Conservation (phyloP, 1,140 invertebrate species). For the Cydia fagiglandana region DNA sequence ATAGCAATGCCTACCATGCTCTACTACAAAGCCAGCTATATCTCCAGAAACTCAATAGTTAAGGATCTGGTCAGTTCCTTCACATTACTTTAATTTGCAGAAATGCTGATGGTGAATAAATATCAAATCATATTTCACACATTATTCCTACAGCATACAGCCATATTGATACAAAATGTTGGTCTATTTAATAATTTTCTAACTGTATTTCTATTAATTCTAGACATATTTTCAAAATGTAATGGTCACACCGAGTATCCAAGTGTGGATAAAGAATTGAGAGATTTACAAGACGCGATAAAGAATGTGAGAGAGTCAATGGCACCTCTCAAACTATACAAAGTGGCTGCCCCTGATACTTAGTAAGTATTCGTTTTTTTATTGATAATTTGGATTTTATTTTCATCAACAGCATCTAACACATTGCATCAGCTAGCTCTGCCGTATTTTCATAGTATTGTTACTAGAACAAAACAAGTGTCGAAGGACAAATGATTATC, state of each 20-base stretch:
- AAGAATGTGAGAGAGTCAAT: conserved; percentile 79
- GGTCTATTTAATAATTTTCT: not conserved
- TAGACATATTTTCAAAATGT: conserved; percentile 71
- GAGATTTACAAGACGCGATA: conserved; percentile 82
- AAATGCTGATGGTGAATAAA: no score
- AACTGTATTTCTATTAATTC: conserved; percentile 26
- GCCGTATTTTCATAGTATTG: no score
- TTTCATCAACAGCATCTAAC: no score
- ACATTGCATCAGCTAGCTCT: no score
- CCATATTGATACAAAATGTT: not conserved
- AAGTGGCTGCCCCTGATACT: conserved; percentile 81
- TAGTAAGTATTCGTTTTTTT: conserved; percentile 68
- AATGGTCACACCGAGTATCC: conserved; percentile 82
- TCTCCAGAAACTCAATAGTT: no score
- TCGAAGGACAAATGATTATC: no score
- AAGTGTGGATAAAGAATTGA: conserved; percentile 81
- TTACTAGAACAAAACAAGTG: no score
- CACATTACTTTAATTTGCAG: no score
- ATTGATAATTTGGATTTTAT: no score
- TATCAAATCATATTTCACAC: not conserved
- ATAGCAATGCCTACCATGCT: no score
- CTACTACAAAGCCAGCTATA: no score
- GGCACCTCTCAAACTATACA: conserved; percentile 81
- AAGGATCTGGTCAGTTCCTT: no score
- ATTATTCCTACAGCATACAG: not conserved